A percentile compares a stretch with the other conserved stretches of the same genome.
phyloP scores from a whole-genome alignment of 2,113 vertebrate genomes.

The Casuarius casuarius region DNA sequence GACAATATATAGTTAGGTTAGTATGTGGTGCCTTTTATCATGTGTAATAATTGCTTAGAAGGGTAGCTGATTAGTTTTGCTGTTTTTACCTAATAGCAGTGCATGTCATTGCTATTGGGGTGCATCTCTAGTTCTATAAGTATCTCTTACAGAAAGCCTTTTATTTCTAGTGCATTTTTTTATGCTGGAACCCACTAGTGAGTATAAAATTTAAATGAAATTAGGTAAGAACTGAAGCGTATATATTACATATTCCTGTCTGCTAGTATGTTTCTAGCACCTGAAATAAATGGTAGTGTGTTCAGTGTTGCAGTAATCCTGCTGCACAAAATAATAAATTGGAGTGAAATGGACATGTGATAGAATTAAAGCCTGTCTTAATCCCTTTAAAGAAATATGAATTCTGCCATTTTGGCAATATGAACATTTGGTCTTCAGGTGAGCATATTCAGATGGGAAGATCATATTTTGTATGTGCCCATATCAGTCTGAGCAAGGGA shows the following conservation, averaged over 20 bases:
- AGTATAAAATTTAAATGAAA: not conserved
- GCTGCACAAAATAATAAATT: not conserved
- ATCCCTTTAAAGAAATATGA: not conserved
- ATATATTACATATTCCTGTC: not conserved
- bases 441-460: not conserved
- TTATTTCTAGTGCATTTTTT: not conserved
- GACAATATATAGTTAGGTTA: not conserved
- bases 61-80: not conserved
- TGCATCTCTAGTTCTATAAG: not conserved
- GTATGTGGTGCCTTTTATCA: not conserved
- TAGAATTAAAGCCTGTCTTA: not conserved
- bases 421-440: not conserved
- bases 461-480: not conserved
- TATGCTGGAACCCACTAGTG: not conserved
- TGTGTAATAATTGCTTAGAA: not conserved
- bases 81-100: not conserved
- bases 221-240: not conserved
- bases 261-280: not conserved
- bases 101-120: not conserved
- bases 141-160: conserved; percentile 17
- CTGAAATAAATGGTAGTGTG: not conserved
- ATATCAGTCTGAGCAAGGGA: not conserved
- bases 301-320: not conserved
- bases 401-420: not conserved
- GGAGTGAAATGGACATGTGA: not conserved